These are phyloP conservation scores for Ellobium chinense DNA, from an alignment of 2,888 invertebrate genomes.

Conservation along the genomic window DNA sequence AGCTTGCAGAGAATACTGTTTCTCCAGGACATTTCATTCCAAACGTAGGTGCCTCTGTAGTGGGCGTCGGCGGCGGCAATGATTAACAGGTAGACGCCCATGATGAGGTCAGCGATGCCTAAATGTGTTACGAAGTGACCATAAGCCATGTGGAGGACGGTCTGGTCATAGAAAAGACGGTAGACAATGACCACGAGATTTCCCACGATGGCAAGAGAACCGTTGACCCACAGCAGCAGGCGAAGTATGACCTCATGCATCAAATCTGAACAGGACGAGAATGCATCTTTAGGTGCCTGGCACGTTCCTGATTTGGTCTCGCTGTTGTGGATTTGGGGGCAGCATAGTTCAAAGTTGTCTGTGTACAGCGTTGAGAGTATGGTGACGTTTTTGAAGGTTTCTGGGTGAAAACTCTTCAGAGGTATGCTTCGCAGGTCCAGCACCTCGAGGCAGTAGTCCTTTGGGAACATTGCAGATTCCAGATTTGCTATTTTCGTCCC, in stretches of 20 bases:
- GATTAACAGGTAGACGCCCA: constrained; percentile 59
- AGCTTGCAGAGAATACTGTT: constrained; percentile 54
- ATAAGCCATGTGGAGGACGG: constrained; percentile 35
- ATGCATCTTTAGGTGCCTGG: constrained; percentile 49
- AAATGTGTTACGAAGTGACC: constrained; percentile 22
- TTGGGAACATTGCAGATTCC: not conserved
- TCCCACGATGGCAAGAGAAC: constrained; percentile 53
- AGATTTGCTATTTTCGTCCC: not conserved
- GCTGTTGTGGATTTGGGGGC: constrained; percentile 12
- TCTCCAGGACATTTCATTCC: constrained; percentile 59
- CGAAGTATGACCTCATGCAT: constrained; percentile 51
- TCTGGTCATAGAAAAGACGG: constrained; percentile 57
- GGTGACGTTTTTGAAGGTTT: not conserved
- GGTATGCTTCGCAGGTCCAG: constrained; percentile 8
- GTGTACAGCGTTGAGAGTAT: not conserved
- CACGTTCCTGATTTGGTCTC: constrained; percentile 16
- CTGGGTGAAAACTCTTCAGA: not conserved
- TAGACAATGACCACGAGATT: constrained; percentile 53
- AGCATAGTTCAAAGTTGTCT: constrained; percentile 22
- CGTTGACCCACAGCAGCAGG: constrained; percentile 55
- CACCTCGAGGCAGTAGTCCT: not conserved
- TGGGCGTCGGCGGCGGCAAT: constrained; percentile 57
- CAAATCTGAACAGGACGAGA: constrained; percentile 61
- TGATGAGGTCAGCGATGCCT: constrained; percentile 56
- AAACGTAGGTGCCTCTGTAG: constrained; percentile 59